Base-by-base conservation (phyloP, 2,797 vertebrate genomes). In the Dryobates pubescens region DNA sequence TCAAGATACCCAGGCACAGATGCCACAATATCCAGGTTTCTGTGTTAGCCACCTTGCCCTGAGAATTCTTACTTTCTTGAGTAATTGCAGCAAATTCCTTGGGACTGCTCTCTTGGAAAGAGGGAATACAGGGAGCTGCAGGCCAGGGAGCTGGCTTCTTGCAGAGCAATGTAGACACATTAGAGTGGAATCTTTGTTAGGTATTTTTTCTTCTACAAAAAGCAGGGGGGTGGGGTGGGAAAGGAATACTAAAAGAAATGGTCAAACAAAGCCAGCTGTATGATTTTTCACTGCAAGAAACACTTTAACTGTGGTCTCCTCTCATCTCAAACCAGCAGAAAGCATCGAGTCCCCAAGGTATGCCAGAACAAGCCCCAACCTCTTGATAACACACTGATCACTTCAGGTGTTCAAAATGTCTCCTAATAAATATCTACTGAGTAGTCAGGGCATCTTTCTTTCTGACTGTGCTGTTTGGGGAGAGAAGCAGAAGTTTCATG, bases 381-480 rank as follows among this genome's bases (percentile, higher is more conserved):
- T 86, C 88, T 76, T 93, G 93, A 64, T 88, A 84, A 57, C 70
- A 8, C 68, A 30, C 53, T 10, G 90, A n/a, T 86, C 85, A 59
- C 73, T 95, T 79, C 43, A 70, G 93, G 56, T 86, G 87, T 84
- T 85, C 93, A 93, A 92, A 90, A 90, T 91, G 89, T 81, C 89
- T 92, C 89, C 92, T 86, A 23, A 61, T 63, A 82, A 82, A 57
- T 88, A 88, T 51, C 93, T 90, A 83, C 91, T 88, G 90, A n/a
- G n/a, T n/a, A 82, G 74, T 59, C 86, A 63, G n/a, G 62, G 59
- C 63, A 53, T 82, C 76, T 62, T 81, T 41, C 89, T 32, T 38
- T 80, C 84, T 7, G 30, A 13, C 32, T 30, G 58, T 3, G 78
- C 36, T 1, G 3, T 16, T 82, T 53, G 49, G 53, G 24, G 53